Base-by-base conservation (phyloP, 2,888 invertebrate species). In the Limenitis camilla region DNA sequence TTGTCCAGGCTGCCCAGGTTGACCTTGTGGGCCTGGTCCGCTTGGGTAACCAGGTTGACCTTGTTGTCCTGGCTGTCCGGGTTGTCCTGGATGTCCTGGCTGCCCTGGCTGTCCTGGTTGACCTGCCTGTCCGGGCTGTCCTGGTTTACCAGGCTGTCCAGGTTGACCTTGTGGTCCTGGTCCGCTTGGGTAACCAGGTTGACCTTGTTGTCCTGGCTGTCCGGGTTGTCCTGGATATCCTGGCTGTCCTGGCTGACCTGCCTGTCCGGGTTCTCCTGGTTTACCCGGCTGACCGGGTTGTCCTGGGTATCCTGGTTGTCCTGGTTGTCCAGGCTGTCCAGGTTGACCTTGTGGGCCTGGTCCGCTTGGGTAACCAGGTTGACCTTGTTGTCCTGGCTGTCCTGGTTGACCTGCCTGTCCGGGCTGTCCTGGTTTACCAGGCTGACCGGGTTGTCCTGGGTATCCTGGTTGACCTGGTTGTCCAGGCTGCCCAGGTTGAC, bases 161-260 rank as follows among this genome's bases (percentile, higher is more conserved):
- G 62, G 61, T 1, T 58, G 33, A 4, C 63, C 62, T 29, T 59
- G 60, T 5, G 52, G 27, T 5, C 61, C 60, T 10, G 63, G 61
- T 6, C 61, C 52, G 9, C 58, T 86, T 30, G 91, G 91, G 31
- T 65, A 80, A 8, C 80, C 86, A 0, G 81, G 82, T 6, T 68
- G 67, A 1, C 73, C 81, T 52, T 79, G 81, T 7, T 55, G 42
- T 0, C 66, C 66, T 11, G 66, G 65, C 5, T 55, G 55, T 1
- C 64, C 65, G 2, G 66, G 63, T 0, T 55, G 33, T n/a, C 62
- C 67, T n/a, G 63, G 64, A 4, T 61, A 19, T 0, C 63, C 64
- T 1, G 61, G 61, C 4, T 56, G 31, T 0, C 72, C 68, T 28
- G 69, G 67, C 4, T 59, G 48, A 5, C 74, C 75, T 0, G 78